phyloP scores from a whole-genome alignment of 2,113 vertebrate genomes.

The Anguilla rostrata region DNA sequence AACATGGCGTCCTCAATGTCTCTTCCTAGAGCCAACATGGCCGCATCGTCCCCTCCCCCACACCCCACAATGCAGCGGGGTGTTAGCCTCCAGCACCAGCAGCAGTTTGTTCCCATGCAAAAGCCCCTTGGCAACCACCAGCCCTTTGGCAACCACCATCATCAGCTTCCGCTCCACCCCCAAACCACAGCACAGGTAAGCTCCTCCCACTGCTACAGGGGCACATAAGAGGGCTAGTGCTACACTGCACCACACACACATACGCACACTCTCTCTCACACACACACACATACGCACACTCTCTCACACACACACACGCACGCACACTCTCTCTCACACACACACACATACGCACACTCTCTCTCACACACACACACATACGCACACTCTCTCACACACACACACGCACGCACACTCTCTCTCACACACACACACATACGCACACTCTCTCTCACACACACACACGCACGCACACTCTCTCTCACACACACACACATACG shows the following conservation, averaged over 20 bases:
- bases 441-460: neutral
- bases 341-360: too few relatives aligned
- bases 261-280: too few relatives aligned
- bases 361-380: too few relatives aligned
- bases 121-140: conserved; percentile 77
- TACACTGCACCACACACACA: too few relatives aligned
- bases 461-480: too few relatives aligned
- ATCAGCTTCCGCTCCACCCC: conserved; percentile 81
- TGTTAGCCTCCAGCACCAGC: conserved; percentile 78
- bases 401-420: too few relatives aligned
- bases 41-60: conserved; percentile 82
- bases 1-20: conserved; percentile 48
- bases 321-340: neutral
- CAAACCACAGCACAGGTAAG: conserved; percentile 90
- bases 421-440: neutral
- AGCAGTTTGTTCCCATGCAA: conserved; percentile 62
- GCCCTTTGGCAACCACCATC: conserved; percentile 77
- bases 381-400: too few relatives aligned
- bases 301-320: too few relatives aligned
- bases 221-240: too few relatives aligned
- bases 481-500: too few relatives aligned
- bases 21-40: conserved; percentile 85
- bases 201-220: conserved; percentile 9
- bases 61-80: conserved; percentile 95
- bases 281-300: too few relatives aligned